Percentiles rank a stretch among this genome's conserved stretches.
Evolutionary conservation across 2,888 invertebrate species (phyloP).

Genomic region (Drosophila cognata): DNA sequence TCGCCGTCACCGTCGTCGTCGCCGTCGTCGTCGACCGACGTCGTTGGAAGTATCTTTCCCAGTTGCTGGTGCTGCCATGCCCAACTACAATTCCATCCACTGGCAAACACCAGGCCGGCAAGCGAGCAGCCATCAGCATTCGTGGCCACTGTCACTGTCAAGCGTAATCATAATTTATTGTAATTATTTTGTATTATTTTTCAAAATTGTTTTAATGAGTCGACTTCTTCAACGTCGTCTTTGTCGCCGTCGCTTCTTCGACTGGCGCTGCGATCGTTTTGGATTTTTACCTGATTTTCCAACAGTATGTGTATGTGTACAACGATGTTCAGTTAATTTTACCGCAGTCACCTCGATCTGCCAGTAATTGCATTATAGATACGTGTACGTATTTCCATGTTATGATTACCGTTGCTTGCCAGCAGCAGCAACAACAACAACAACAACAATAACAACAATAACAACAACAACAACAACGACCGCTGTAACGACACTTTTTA

Average conservation of each 20-base stretch:
- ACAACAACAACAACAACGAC: conserved; percentile 9
- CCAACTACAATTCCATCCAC: conserved; percentile 58
- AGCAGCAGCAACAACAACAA: conserved; percentile 25
- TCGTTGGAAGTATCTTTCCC: conserved; percentile 54
- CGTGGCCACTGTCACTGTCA: conserved; percentile 78
- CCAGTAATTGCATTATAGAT: conserved; percentile 77
- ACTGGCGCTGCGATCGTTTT: conserved; percentile 62
- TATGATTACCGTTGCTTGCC: conserved; percentile 68
- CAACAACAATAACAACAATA: conserved; percentile 26
- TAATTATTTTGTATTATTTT: conserved; percentile 82
- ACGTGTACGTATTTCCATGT: conserved; percentile 66
- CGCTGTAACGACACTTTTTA: conserved; percentile 50
- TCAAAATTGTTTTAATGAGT: conserved; percentile 81
- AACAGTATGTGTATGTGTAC: conserved; percentile 24
- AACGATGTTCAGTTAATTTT: conserved; percentile 66
- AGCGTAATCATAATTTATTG: conserved; percentile 82
- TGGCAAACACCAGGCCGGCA: conserved; percentile 24
- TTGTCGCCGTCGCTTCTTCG: conserved; percentile 32
- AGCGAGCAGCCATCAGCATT: conserved; percentile 53
- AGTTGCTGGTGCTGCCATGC: conserved; percentile 48
- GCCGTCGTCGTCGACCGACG: conserved; percentile 24
- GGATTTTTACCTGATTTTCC: conserved; percentile 64
- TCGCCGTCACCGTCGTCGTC: conserved; percentile 27
- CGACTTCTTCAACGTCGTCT: conserved; percentile 49
- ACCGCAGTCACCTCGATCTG: conserved; percentile 73